A percentile compares a stretch with the other conserved stretches of the same genome.
Evolutionary conservation across 2,113 vertebrate genomes (phyloP).

Genomic region (Nyctibius bracteatus): DNA sequence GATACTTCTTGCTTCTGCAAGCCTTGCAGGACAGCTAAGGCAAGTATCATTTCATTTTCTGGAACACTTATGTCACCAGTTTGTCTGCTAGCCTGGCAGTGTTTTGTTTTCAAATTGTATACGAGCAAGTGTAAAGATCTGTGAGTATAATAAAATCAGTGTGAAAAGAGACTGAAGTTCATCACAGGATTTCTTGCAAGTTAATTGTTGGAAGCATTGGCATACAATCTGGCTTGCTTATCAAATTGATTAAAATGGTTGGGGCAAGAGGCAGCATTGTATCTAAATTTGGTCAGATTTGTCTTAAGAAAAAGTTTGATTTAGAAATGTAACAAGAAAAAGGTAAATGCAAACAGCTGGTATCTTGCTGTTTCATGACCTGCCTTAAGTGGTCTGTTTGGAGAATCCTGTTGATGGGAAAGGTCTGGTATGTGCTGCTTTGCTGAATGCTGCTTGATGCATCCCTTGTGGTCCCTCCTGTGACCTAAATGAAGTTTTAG

Average conservation of each 20-base stretch:
- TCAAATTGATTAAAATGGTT: not conserved
- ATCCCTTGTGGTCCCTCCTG: not conserved
- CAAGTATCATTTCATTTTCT: conserved; percentile 42
- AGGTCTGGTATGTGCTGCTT: not conserved
- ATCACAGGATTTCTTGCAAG: conserved; percentile 11
- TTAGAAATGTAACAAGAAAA: not conserved
- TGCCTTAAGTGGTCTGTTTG: not conserved
- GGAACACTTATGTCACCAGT: conserved; percentile 15
- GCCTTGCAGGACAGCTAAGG: conserved; percentile 20
- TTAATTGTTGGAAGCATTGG: not conserved
- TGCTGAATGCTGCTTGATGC: not conserved
- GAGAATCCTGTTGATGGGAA: not conserved
- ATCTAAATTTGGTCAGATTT: not conserved
- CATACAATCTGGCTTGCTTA: not conserved
- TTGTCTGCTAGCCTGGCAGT: conserved; percentile 25
- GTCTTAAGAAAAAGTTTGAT: not conserved
- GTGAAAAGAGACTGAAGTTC: conserved; percentile 21
- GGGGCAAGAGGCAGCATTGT: not conserved
- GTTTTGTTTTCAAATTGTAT: not conserved
- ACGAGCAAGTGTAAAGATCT: not conserved
- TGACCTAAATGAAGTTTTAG: not conserved
- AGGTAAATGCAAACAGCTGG: not conserved
- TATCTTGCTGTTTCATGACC: not conserved
- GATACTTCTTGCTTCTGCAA: conserved; percentile 12
- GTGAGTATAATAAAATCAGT: not conserved